Evolutionary conservation across 1,140 invertebrate genomes (phyloP).

Genomic region (Anoplolepis gracilipes): DNA sequence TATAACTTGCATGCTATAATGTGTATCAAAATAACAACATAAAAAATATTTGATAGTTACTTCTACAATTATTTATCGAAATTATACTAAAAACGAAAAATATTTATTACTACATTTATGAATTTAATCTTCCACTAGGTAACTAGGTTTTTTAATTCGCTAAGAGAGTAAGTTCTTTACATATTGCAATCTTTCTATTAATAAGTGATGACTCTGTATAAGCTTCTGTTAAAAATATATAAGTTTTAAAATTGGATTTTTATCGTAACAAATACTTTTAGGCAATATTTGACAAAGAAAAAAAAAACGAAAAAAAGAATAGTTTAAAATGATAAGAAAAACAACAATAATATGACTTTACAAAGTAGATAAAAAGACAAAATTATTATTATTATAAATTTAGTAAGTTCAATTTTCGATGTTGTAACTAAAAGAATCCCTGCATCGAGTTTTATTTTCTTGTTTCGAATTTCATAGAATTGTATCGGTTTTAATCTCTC

Average conservation of each 20-base stretch:
- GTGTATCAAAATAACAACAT: not conserved
- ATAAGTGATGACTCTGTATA: not conserved
- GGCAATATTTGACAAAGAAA: not conserved
- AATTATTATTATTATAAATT: too few relatives aligned
- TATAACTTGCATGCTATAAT: not conserved
- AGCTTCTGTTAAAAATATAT: not conserved
- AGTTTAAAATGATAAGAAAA: not conserved
- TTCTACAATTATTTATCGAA: not conserved
- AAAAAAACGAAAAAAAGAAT: too few relatives aligned
- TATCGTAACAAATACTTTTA: too few relatives aligned
- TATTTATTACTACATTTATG: not conserved
- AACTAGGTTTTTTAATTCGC: slow-evolving; percentile 34
- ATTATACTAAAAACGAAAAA: slow-evolving; percentile 9
- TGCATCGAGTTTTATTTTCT: not conserved
- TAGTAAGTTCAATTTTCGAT: too few relatives aligned
- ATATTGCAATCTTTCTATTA: not conserved
- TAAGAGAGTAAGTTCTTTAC: not conserved
- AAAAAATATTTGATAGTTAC: not conserved
- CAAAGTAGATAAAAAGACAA: too few relatives aligned
- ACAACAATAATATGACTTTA: too few relatives aligned
- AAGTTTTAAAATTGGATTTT: not conserved
- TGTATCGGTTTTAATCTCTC: not conserved
- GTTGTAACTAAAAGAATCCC: too few relatives aligned
- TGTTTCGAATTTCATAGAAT: not conserved
- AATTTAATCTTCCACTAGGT: slow-evolving; percentile 35